Evolutionary conservation across 2,797 vertebrate species (phyloP).

Genomic region (Siniperca undulata): DNA sequence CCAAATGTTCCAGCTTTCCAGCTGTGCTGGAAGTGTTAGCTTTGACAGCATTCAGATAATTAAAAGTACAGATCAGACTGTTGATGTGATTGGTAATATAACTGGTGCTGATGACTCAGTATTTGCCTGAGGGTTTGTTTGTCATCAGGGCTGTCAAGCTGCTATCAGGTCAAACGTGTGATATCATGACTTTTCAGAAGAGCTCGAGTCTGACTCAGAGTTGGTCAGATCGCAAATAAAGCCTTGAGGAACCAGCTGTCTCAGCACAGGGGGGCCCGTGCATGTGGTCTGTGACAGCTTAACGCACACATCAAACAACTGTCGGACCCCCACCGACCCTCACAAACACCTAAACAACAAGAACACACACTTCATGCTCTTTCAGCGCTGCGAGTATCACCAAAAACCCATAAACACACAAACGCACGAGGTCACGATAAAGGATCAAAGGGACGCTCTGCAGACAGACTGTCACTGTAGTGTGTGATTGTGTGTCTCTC

Average conservation of each 20-base stretch:
- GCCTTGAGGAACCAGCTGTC: constrained; percentile 70
- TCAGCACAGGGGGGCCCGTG: constrained; percentile 21
- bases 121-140: constrained; percentile 24
- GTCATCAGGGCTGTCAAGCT: constrained; percentile 30
- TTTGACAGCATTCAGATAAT: constrained; percentile 47
- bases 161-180: constrained; percentile 23
- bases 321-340: constrained; percentile 53
- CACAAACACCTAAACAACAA: constrained; percentile 58
- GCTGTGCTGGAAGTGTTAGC: constrained; percentile 43
- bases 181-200: constrained; percentile 44
- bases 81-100: constrained; percentile 14
- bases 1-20: constrained; percentile 65
- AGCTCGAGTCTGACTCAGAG: constrained; percentile 32
- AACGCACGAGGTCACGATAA: constrained; percentile 32
- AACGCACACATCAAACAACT: constrained; percentile 79
- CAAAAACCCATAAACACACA: constrained; percentile 56
- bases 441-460: constrained; percentile 62
- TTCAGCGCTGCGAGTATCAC: constrained; percentile 38
- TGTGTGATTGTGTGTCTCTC: constrained; percentile 20
- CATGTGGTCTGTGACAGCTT: constrained; percentile 77
- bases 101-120: constrained; percentile 25
- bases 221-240: constrained; percentile 41
- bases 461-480: constrained; percentile 41
- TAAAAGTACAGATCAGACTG: constrained; percentile 43
- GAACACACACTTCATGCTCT: constrained; percentile 56